Evolutionary conservation across 1,140 invertebrate genomes (phyloP).

Genomic region (Sycophaga agraensis): DNA sequence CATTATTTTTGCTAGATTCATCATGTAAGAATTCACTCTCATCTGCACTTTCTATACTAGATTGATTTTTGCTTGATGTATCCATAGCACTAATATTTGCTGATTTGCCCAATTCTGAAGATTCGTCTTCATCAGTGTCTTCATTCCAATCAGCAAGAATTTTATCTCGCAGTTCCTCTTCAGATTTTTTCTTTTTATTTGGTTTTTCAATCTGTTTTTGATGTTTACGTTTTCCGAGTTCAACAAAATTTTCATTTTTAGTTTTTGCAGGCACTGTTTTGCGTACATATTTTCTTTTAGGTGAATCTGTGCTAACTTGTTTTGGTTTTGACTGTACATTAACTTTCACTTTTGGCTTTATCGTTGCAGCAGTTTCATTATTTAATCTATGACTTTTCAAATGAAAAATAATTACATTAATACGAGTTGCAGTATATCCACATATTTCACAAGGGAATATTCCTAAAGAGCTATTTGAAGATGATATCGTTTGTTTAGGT

Average conservation of each 20-base stretch:
- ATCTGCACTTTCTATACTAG: constrained; percentile 41
- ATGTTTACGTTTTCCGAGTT: constrained; percentile 45
- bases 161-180: constrained; percentile 49
- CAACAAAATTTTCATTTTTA: constrained; percentile 35
- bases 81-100: not conserved
- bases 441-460: constrained; percentile 68
- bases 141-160: constrained; percentile 56
- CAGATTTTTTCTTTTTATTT: constrained; percentile 50
- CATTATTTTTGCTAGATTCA: constrained; percentile 6
- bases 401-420: constrained; percentile 72
- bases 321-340: constrained; percentile 35
- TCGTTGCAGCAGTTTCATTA: constrained; percentile 25
- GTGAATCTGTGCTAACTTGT: constrained; percentile 42
- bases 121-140: constrained; percentile 31
- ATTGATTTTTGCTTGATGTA: constrained; percentile 36
- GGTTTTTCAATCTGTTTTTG: constrained; percentile 42
- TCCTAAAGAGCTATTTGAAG: constrained; percentile 42
- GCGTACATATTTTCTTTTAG: constrained; percentile 55
- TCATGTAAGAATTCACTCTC: not conserved
- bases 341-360: constrained; percentile 32
- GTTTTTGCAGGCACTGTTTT: constrained; percentile 39
- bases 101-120: constrained; percentile 2
- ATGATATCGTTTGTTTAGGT: constrained; percentile 36
- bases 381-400: constrained; percentile 63
- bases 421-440: constrained; percentile 63